Base-by-base conservation (phyloP, 2,113 vertebrate species). In the Austrofundulus limnaeus region DNA sequence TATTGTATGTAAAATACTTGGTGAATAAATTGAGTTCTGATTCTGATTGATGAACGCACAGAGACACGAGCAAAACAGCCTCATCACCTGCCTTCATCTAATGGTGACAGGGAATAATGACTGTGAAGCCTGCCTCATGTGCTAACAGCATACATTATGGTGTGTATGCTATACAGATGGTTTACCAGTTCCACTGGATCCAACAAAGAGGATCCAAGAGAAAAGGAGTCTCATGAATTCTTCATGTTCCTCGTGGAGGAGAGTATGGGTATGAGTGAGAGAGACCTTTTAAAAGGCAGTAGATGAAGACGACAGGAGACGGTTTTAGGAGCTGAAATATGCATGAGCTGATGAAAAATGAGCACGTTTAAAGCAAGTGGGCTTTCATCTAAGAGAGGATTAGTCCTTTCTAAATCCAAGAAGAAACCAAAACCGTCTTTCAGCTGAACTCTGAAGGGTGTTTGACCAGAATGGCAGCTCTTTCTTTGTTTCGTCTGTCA, bases 331-430 rank as follows among this genome's bases (percentile, higher is more conserved):
- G 17, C 71, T 89, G 75, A 89, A 87, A 90, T 90, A 87, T 87
- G 77, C 58, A 87, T 83, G 80, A 85, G 65, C 61, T 77, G 82
- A 82, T 87, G 78, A 84, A 85, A 88, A 86, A 87, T 81, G 53
- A 82, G 75, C 70, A 70, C 70, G 79, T 80, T 80, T 57, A 78
- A 83, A 76, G 75, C 71, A 78, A 80, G 78, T 15, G 17, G 75
- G 62, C 63, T 87, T 82, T 85, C 76, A 87, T 89, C 78, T 82
- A 66, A 75, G 55, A 57, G 73, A 73, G 70, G 77, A 79, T 87
- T 78, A 79, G 56, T 69, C 61, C 65, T 66, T 77, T 49, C 24
- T 28, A 60, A 80, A 78, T 48, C 52, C 49, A 72, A 23, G 63
- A 43, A 70, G 75, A 34, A n/a, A 70, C 54, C 62, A 55, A 53